These are phyloP conservation scores for Dastarcus helophoroides DNA, from an alignment of 2,888 invertebrate genomes.

Conservation along the genomic window DNA sequence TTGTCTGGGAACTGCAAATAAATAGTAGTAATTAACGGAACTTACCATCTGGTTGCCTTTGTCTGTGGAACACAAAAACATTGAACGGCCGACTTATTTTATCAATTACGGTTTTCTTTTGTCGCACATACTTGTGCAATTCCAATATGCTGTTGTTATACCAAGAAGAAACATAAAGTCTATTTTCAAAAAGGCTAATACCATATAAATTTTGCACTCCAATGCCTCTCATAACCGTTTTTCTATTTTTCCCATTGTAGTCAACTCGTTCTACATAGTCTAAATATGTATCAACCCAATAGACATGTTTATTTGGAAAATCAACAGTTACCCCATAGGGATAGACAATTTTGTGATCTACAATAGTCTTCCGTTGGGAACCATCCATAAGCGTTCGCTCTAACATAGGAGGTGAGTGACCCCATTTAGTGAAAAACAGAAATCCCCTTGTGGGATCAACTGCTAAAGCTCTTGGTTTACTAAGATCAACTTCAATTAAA, in stretches of 20 bases:
- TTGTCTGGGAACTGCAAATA: too few relatives aligned
- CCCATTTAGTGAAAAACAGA: conserved; percentile 72
- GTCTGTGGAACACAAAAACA: conserved; percentile 63
- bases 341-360: conserved; percentile 60
- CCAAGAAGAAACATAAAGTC: conserved; percentile 64
- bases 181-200: conserved; percentile 61
- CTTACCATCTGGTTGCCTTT: conserved; percentile 61
- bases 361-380: conserved; percentile 46
- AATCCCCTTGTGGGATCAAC: conserved; percentile 65
- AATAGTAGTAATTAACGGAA: too few relatives aligned
- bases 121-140: conserved; percentile 46
- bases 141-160: conserved; percentile 50
- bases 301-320: conserved; percentile 55
- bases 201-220: conserved; percentile 57
- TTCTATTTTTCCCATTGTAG: conserved; percentile 59
- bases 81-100: conserved; percentile 51
- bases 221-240: conserved; percentile 42
- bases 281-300: conserved; percentile 73
- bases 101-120: conserved; percentile 37
- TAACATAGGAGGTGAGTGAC: conserved; percentile 48
- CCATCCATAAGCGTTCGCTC: conserved; percentile 57
- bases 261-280: conserved; percentile 68
- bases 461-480: conserved; percentile 62
- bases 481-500: conserved; percentile 54
- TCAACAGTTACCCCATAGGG: conserved; percentile 65